phyloP scores from a whole-genome alignment of 2,113 vertebrate genomes.

The Scomber scombrus region DNA sequence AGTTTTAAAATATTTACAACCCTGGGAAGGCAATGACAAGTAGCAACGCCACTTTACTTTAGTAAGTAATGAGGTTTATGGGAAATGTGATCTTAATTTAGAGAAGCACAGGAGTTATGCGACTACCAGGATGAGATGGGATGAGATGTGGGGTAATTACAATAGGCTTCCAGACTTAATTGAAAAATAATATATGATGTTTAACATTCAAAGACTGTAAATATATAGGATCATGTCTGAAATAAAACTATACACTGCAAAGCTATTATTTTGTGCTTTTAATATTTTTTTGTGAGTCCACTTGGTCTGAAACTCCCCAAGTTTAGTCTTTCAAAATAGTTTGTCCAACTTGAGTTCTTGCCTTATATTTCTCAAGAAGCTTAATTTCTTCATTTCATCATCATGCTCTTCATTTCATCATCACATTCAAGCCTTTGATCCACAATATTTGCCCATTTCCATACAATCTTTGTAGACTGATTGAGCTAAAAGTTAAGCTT shows the following conservation, averaged over 20 bases:
- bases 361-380: constrained; percentile 43
- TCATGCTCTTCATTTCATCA: constrained; percentile 68
- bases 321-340: constrained; percentile 19
- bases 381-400: constrained; percentile 65
- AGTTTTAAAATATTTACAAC: constrained; percentile 5
- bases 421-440: constrained; percentile 62
- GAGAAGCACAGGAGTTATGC: constrained; percentile 15
- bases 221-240: not conserved
- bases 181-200: constrained; percentile 30
- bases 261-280: not conserved
- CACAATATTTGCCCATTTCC: constrained; percentile 56
- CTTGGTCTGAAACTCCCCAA: constrained; percentile 27
- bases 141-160: constrained; percentile 44
- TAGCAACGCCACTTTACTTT: not conserved
- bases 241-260: not conserved
- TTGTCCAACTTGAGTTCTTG: constrained; percentile 37
- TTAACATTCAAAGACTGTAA: constrained; percentile 8
- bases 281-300: not conserved
- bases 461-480: constrained; percentile 53
- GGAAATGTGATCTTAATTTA: constrained; percentile 55
- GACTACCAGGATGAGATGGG: not conserved
- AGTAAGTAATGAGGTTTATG: constrained; percentile 42
- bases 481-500: constrained; percentile 42
- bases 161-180: constrained; percentile 43
- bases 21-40: constrained; percentile 25